Evolutionary conservation across 2,888 invertebrate genomes (phyloP), one percentile per base, ranked within the genome.

Genomic region (Mesorhabditis spiculigera): DNA sequence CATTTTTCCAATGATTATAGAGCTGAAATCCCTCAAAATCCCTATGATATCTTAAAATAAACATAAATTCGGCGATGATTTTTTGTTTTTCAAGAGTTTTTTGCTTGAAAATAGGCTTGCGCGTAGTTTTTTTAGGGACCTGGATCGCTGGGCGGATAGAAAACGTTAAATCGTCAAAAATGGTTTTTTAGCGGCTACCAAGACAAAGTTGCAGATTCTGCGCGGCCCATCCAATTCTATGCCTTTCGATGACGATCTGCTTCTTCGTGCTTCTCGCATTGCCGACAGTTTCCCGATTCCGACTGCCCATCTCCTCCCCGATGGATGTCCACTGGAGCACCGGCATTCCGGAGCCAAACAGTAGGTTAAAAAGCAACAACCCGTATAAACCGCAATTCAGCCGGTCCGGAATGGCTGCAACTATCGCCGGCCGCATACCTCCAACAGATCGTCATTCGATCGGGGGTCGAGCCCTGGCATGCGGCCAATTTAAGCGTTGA

Each of bases 201-300:
- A 28, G 28, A 28, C 28, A 28, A 28, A 42, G 43, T 62, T 75
- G 65, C 72, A 81, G 83, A 66, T 69, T 83, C 13, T 82, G 82
- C 65, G 78, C 82, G 6, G 80, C 82, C 5, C 83, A 83, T 73
- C 83, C 83, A 5, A 69, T 71, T 5, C 71, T 78, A 6, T 83
- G 83, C 71, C 71, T 83, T 5, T 69, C 80, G 16, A 69, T 82
- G 69, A 82, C 82, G 4, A 72, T 82, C 58, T 65, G 81, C 61
- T 79, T 80, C 41, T 77, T 82, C 71, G 65, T 83, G n/a, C 75
- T 83, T 10, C 77, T 83, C 10, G 81, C 82, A 4, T 83, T 80
- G 71, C 83, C 83, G 4, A 80, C 82, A 0, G 65, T 83, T 6
- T 73, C 79, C 3, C 71, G 79, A 13, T 72, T 83, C 10, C 75